Conservation (phyloP, 2,797 vertebrate genomes). For the Ficedula albicollis region DNA sequence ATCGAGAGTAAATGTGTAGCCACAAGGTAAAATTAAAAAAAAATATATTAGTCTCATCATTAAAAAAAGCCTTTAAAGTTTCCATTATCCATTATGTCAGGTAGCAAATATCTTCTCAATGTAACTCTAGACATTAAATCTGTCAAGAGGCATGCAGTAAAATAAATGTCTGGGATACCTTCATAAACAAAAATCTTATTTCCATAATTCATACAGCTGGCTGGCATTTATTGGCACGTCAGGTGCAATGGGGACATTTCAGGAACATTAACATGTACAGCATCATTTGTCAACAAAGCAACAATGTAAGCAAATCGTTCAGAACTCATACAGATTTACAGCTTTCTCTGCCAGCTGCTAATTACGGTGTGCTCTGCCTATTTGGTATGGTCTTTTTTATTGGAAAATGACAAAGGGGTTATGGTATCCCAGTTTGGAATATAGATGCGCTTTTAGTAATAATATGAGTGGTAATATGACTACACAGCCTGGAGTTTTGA, state of each 20-base stretch:
- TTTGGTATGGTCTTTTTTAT: constrained; percentile 86
- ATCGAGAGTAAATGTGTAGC: constrained; percentile 64
- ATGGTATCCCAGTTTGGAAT: constrained; percentile 83
- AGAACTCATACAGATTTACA: constrained; percentile 88
- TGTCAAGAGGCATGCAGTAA: constrained; percentile 85
- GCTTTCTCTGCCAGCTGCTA: constrained; percentile 86
- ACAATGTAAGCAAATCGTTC: constrained; percentile 90
- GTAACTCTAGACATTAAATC: constrained; percentile 87
- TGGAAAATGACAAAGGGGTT: constrained; percentile 88
- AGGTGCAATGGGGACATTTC: constrained; percentile 88
- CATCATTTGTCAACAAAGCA: constrained; percentile 89
- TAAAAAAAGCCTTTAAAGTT: constrained; percentile 79
- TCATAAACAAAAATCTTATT: constrained; percentile 93
- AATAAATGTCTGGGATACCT: constrained; percentile 88
- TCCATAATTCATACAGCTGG: constrained; percentile 88
- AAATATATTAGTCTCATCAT: constrained; percentile 74
- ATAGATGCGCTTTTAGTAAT: constrained; percentile 84
- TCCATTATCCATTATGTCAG: constrained; percentile 86
- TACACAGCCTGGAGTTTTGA: constrained; percentile 76
- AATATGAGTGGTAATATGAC: constrained; percentile 79
- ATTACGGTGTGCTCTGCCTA: constrained; percentile 87
- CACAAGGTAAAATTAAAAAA: constrained; percentile 71
- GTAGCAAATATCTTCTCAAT: constrained; percentile 86
- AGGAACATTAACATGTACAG: constrained; percentile 90
- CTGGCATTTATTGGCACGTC: constrained; percentile 89